Evolutionary conservation across 2,113 vertebrate genomes (phyloP), one percentile per base, ranked within the genome.

Genomic region (Scolopax mira): DNA sequence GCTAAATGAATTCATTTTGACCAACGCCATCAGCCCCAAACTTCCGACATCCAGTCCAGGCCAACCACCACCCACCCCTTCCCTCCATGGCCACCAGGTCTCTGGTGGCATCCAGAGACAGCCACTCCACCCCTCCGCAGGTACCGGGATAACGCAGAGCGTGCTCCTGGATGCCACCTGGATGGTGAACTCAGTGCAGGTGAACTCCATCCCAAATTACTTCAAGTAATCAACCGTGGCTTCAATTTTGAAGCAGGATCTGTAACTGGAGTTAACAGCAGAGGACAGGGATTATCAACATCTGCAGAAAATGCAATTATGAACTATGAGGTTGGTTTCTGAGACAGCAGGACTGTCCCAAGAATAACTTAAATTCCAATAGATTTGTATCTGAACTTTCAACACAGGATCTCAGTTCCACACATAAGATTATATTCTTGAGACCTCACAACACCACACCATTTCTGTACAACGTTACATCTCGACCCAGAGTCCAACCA

Each of bases 181-280:
- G 42, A 21, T 42, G 61, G 61, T 92, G 67, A 61, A 80, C 78
- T 39, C 89, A 84, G 94, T 65, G 89, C 95, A 92, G 86, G 46
- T 78, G 48, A 93, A 90, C 84, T 78, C 91, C 91, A 81, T 66
- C 93, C 84, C 86, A 86, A 88, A 89, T 93, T 85, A 95, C 83
- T 93, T 96, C 94, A 97, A 95, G 88, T 97, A 97, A 95, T 95
- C 95, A 85, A 94, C 90, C 37, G 28, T 51, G 64, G 91, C 94
- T 97, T 81, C 93, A 96, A 87, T 96, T 96, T 67, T 97, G 97
- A 95, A 92, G 90, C 90, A 90, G 93, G 88, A 91, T 93, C 93
- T 96, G 82, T 96, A 95, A 89, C 57, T 61, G 61, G 70, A 88
- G 72, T 35, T 51, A 82, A 69, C 11, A 81, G 72, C 64, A 85